Conservation (phyloP, 1,140 invertebrate species). For the Oscheius sp. region DNA sequence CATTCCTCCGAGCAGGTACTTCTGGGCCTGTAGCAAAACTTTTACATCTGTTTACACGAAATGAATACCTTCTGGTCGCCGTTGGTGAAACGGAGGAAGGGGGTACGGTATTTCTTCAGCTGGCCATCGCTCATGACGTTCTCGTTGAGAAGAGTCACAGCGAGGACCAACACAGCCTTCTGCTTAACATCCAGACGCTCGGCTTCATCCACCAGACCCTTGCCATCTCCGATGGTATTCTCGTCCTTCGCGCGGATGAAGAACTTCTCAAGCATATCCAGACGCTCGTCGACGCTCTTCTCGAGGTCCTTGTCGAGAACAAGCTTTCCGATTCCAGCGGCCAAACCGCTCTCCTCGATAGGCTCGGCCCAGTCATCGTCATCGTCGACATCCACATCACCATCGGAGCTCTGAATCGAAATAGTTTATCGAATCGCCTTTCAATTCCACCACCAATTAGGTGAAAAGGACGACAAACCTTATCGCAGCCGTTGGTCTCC, state of each 20-base stretch:
- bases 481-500: constrained; percentile 1
- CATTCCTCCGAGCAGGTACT: constrained; percentile 88
- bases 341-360: constrained; percentile 82
- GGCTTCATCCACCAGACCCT: constrained; percentile 73
- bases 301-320: constrained; percentile 92
- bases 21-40: constrained; percentile 70
- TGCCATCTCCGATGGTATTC: constrained; percentile 57
- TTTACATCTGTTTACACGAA: not conserved
- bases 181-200: constrained; percentile 90
- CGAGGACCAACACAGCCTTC: constrained; percentile 86
- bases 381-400: constrained; percentile 51
- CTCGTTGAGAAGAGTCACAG: constrained; percentile 86
- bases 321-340: constrained; percentile 66
- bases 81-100: constrained; percentile 65
- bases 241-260: constrained; percentile 62
- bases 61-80: constrained; percentile 47
- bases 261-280: constrained; percentile 72
- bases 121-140: constrained; percentile 73
- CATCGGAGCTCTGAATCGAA: constrained; percentile 1
- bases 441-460: no score
- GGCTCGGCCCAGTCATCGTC: constrained; percentile 83
- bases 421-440: no score
- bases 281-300: constrained; percentile 82
- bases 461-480: no score
- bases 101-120: constrained; percentile 64